Percentiles rank a stretch among this genome's conserved stretches.
phyloP scores from a whole-genome alignment of 2,113 vertebrate species.

The Tachysurus vachellii region DNA sequence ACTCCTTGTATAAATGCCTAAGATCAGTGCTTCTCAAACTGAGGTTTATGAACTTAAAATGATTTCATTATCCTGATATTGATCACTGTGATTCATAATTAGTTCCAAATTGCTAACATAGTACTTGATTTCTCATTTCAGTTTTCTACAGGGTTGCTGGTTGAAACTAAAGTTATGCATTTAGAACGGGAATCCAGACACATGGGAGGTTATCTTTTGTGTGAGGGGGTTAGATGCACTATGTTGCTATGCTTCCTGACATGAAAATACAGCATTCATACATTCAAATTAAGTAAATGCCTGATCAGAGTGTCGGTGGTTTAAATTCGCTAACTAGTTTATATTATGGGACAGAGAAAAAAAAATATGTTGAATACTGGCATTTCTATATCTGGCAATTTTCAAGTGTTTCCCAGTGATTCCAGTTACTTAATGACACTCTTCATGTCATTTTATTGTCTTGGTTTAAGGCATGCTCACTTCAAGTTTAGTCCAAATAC shows the following conservation, averaged over 20 bases:
- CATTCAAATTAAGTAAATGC: not conserved
- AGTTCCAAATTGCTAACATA: not conserved
- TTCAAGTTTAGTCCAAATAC: not conserved
- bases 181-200: not conserved
- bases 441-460: not conserved
- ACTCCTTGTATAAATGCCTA: not conserved
- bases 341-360: not conserved
- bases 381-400: not conserved
- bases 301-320: not conserved
- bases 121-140: not conserved
- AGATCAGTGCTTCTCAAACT: slow-evolving; percentile 1
- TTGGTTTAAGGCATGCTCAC: not conserved
- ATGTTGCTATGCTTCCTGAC: not conserved
- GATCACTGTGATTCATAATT: not conserved
- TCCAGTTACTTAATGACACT: not conserved
- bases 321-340: not conserved
- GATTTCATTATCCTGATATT: not conserved
- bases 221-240: not conserved
- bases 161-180: not conserved
- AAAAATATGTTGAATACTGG: not conserved
- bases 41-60: slow-evolving; percentile 7
- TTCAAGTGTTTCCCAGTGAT: not conserved
- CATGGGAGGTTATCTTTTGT: not conserved
- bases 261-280: not conserved
- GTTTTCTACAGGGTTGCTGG: not conserved